These are phyloP conservation scores for Beaufortia kweichowensis DNA, from an alignment of 2,113 vertebrate species.

Conservation along the genomic window DNA sequence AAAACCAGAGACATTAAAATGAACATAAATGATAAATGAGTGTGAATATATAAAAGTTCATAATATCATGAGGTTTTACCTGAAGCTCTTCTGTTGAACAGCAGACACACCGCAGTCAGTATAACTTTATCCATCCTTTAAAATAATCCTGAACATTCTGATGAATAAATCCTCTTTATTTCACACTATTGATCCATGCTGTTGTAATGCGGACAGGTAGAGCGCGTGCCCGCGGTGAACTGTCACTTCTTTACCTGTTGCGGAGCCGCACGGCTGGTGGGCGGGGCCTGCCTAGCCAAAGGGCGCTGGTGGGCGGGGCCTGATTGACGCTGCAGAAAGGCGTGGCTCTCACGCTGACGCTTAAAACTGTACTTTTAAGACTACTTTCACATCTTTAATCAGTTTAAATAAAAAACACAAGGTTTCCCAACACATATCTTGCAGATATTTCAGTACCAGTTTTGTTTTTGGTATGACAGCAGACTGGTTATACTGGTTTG, in stretches of 20 bases:
- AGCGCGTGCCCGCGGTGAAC: no score
- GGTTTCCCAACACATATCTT: no score
- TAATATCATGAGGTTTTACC: conserved; percentile 29
- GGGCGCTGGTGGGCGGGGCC: not conserved
- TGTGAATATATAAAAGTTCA: no score
- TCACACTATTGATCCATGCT: no score
- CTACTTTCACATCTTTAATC: no score
- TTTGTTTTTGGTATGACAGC: not conserved
- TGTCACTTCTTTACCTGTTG: no score
- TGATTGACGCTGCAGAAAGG: not conserved
- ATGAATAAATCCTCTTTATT: not conserved
- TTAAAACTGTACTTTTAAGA: no score
- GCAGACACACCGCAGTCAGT: not conserved
- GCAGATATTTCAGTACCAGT: not conserved
- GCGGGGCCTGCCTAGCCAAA: not conserved
- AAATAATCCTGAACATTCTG: accelerated
- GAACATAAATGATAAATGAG: no score
- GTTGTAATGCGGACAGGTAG: no score
- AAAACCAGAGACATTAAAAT: not conserved
- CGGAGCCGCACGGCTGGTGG: not conserved
- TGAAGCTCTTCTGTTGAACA: not conserved
- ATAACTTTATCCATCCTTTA: not conserved
- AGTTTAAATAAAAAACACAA: no score
- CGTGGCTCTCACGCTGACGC: no score
- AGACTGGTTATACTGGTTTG: not conserved